Evolutionary conservation across 2,888 invertebrate genomes (phyloP), one percentile per base, ranked within the genome.

Genomic region (Tricholauxania praeusta): DNA sequence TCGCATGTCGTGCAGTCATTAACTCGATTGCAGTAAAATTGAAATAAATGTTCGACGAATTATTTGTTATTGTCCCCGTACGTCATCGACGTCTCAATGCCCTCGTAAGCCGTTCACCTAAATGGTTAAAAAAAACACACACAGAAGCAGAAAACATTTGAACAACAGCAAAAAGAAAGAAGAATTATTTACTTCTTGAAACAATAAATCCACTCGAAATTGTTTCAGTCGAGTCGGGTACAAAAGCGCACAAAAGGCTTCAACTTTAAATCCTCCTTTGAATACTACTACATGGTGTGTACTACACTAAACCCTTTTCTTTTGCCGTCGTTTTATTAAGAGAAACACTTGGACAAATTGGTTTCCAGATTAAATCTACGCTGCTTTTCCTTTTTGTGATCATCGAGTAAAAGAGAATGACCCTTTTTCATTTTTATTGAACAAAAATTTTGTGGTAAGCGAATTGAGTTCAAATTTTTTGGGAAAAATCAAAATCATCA

Each of bases 1-100:
- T 84, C 83, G 85, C 84, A 83, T 85, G 84, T 82, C 82, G 78
- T 77, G 77, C 78, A 80, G 79, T 81, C 84, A 83, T 85, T 85
- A 83, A 82, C 79, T 82, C 77, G 75, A 82, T 81, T 79, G 79
- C 78, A 83, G 79, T 82, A 79, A 80, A 82, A 84, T 83, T 82
- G 80, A 83, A 83, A 82, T 80, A 82, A 84, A 84, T 79, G 77
- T 78, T 72, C 60, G 22, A 69, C 28, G 39, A 57, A 62, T 71
- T 75, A 49, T 60, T 67, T 65, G 71, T 52, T 52, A 60, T 70
- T 62, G 62, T 70, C 51, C 19, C 52, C 62, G 32, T 62, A 19
- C 19, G 22, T 17, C 64, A 22, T 64, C 64, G 22, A 15, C 49
- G 52, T 52, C 49, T 65, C 64, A 48, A 32, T 12, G n/a, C 57